Base-by-base conservation (phyloP, 2,888 invertebrate species). In the Phragmatobia fuliginosa region DNA sequence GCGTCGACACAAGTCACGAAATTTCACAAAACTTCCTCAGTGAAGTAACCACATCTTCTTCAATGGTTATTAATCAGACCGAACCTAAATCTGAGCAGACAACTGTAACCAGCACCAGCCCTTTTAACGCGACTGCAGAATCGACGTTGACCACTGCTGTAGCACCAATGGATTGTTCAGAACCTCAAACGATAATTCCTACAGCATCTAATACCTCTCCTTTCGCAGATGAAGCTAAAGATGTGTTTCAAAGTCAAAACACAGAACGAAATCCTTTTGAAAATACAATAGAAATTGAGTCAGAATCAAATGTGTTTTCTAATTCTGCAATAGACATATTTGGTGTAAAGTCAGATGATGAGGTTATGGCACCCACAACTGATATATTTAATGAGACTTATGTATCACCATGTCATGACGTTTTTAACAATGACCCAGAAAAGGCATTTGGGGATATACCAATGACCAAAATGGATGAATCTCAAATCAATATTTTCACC, bases 211-310 rank as follows among this genome's bases (percentile, higher is more conserved):
- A 88, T 31, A 83, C 87, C 6, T 92, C 94, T 52, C 92, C 94
- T 2, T 93, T 93, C 80, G 87, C 87, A 4, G 91, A 90, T 49
- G 76, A 80, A 3, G 76, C 74, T 2, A 84, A 81, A 49, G 86
- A 88, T 5, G 82, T 81, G 36, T 83, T 85, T 28, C 76, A 85
- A 68, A 64, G 63, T 59, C 73, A 59, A 3, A 89, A 89, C 6
- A 73, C 69, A 25, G 93, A 94, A 38, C 89, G 84, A 56, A 94
- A 94, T 84, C 94, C 94, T 0, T 94, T 95, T 70, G 93, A 93
- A 76, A 84, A 79, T 32, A 73, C 60, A 5, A 71, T 76, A 25
- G 84, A 81, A 28, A 70, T 77, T 6, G 72, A 72, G 16, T 85
- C 87, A 0, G 66, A 74, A 41, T 65, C 74, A 11, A 70, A 79